Base-by-base conservation (phyloP, 2,888 invertebrate genomes). In the Phyto melanocephala region DNA sequence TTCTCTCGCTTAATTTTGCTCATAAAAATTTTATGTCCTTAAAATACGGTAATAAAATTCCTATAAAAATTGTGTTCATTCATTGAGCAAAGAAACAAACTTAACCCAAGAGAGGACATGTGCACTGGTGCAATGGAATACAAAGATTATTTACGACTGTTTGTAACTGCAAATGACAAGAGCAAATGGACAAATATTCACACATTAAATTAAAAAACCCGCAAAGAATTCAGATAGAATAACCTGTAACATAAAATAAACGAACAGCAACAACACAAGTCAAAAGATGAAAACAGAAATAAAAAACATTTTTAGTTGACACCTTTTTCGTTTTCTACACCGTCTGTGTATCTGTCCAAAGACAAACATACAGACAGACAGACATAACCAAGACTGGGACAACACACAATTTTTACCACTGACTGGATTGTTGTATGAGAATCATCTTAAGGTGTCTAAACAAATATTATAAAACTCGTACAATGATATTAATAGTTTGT, bases 361-460 rank as follows among this genome's bases (percentile, higher is more conserved):
- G n/a, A 33, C 24, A 15, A 22, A 33, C 24, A 15, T 22, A 45
- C 37, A 67, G 28, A 15, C 28, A 35, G 42, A 42, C n/a, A 10
- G 28, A 62, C 62, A 17, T 28, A 28, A 5, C 4, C 6, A 28
- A 28, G 28, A 5, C 6, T 3, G 6, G 28, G 28, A 28, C 28
- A 28, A 28, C 28, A 28, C n/a, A n/a, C n/a, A 28, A 28, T 11
- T 47, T 50, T 52, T 35, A 52, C 47, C 50, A 63, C 37, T 35
- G 40, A 20, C 68, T 58, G n/a, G n/a, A n/a, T n/a, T n/a, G n/a
- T n/a, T 20, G 10, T 56, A 15, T 17, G 2, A 15, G 33, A 33
- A 63, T 67, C 72, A 75, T 82, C 81, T 70, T 65, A 10, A 70
- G 71, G 71, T 76, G 79, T 79, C 78, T 71, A 76, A 76, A 82